A percentile compares a stretch with the other conserved stretches of the same genome.
Conservation (phyloP, 1,140 invertebrate genomes). For the Antheraea mylitta region DNA sequence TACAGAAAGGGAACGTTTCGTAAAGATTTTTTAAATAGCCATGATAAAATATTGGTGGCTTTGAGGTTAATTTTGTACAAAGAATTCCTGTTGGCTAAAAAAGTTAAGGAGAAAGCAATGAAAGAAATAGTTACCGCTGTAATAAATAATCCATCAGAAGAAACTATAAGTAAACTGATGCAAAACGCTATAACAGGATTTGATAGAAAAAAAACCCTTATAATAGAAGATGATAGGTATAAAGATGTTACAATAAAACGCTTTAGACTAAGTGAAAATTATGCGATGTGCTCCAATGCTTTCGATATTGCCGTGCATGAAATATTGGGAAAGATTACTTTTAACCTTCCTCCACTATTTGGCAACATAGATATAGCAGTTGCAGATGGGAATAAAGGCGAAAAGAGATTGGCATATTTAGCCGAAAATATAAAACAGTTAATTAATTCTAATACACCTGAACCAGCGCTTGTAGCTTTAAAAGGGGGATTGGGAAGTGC, state of each 20-base stretch:
- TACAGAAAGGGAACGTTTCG: slow-evolving; percentile 1
- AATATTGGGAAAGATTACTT: not conserved
- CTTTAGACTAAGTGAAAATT: not conserved
- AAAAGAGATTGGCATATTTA: slow-evolving; percentile 10
- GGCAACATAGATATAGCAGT: slow-evolving; percentile 19
- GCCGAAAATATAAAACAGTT: not conserved
- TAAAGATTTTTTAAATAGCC: slow-evolving; percentile 14
- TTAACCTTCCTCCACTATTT: slow-evolving; percentile 18
- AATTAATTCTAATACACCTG: not conserved
- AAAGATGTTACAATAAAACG: not conserved
- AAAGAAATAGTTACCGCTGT: not conserved
- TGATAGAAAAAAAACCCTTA: not conserved
- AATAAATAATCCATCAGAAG: not conserved
- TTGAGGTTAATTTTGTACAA: not conserved
- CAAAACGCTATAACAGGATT: not conserved
- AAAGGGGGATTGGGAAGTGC: not conserved
- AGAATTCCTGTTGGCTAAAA: not conserved
- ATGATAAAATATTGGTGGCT: not conserved
- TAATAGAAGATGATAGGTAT: not conserved
- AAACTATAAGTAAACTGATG: not conserved
- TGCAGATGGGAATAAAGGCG: not conserved
- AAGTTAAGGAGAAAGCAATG: not conserved
- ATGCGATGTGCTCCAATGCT: not conserved
- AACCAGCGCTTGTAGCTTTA: not conserved
- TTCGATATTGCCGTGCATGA: not conserved